phyloP scores from a whole-genome alignment of 2,797 vertebrate species.

The Tapera naevia region DNA sequence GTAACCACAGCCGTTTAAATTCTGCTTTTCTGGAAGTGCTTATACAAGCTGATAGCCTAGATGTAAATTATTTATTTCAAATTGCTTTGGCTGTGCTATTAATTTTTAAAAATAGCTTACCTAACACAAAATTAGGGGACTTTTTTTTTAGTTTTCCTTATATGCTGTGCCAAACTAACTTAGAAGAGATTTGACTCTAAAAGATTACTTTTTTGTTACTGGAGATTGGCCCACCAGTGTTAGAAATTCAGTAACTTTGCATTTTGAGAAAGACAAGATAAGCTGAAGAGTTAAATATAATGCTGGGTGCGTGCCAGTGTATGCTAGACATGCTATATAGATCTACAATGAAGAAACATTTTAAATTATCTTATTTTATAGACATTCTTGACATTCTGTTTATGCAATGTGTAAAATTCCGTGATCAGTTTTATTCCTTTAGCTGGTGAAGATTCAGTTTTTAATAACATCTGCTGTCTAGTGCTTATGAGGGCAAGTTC shows the following conservation, averaged over 20 bases:
- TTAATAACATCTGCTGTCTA: neutral
- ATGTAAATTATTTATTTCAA: conserved; percentile 35
- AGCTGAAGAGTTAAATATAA: neutral
- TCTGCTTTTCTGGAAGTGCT: conserved; percentile 7
- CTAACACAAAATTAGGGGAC: neutral
- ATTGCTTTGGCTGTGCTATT: neutral
- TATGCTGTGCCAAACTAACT: neutral
- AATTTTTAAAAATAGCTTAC: neutral
- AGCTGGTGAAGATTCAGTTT: neutral
- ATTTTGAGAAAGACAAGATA: neutral
- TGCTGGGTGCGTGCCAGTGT: accelerated
- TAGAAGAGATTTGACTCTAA: neutral
- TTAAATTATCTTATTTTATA: neutral
- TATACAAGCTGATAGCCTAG: neutral
- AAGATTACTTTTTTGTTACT: neutral
- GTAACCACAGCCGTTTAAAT: neutral
- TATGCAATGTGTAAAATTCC: neutral
- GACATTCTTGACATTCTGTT: neutral
- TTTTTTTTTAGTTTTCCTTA: neutral
- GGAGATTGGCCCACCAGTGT: accelerated
- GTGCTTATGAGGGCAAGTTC: neutral
- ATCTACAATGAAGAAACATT: neutral
- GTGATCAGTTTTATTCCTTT: neutral
- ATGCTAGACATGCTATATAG: neutral
- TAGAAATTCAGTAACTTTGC: neutral